A percentile compares a stretch with the other conserved stretches of the same genome.
Evolutionary conservation across 2,797 vertebrate species (phyloP).

Genomic region (Arvicola amphibius): DNA sequence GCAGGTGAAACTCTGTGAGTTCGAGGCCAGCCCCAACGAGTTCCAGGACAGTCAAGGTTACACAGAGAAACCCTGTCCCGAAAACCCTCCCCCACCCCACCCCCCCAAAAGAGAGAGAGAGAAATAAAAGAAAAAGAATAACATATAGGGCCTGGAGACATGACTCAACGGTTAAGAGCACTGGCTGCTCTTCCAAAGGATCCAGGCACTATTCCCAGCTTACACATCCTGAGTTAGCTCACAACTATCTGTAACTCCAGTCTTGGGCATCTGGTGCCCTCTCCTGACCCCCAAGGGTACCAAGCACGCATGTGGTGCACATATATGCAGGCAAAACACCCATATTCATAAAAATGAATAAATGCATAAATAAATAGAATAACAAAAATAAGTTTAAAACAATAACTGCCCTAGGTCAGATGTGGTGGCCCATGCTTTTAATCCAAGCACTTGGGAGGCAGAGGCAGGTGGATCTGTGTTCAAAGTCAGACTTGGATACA

Average conservation of each 20-base stretch:
- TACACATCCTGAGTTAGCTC: not conserved
- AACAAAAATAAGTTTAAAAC: not conserved
- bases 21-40: not conserved
- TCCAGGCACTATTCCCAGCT: not conserved
- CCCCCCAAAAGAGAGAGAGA: not conserved
- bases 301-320: not conserved
- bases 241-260: not conserved
- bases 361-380: not conserved
- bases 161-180: not conserved
- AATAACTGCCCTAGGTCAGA: not conserved
- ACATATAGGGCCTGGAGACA: not conserved
- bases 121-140: not conserved
- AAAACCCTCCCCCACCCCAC: not conserved
- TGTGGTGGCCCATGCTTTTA: not conserved
- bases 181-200: not conserved
- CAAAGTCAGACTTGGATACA: not conserved
- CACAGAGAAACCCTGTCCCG: not conserved
- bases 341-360: not conserved
- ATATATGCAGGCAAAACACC: not conserved
- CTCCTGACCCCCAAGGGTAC: too few species aligned
- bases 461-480: not conserved
- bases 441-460: not conserved
- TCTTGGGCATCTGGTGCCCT: not conserved
- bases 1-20: not conserved
- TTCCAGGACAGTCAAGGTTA: not conserved